Evolutionary conservation across 92 coral and sea anemone species (phyloP), one percentile per base, ranked within the genome.

Genomic region (Actinostola sp.): DNA sequence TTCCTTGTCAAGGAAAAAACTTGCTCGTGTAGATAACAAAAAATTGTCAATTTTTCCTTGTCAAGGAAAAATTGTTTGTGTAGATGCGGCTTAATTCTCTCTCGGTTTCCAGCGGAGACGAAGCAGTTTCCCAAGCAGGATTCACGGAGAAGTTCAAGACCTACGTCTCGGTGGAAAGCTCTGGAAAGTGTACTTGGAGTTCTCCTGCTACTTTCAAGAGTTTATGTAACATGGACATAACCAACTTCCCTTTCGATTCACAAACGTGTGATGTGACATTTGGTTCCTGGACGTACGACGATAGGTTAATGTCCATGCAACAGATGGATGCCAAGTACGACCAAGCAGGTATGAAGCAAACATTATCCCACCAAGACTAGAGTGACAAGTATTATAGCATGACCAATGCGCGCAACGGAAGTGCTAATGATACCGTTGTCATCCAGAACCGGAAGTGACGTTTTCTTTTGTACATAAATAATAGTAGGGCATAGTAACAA

Each of bases 131-230:
- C 1, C 76, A 89, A 56, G 82, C 97, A 14, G 97, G 97, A 2
- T 92, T 87, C 60, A 71, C 75, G 13, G 86, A 82, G 66, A 92
- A 89, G 50, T 92, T 89, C 81, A 87, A 92, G 81, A 92, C 97
- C 0, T 61, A 75, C 44, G 90, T 92, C 19, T 85, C 86, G 65
- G 69, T 92, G 14, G 63, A 71, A 38, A 89, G 84, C 38, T 61
- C 50, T 24, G 97, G 97, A 1, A 8, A 48, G n/a, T 85, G 89
- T 63, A 63, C 76, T 27, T 92, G 97, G 97, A 89, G 86, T 92
- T 83, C 97, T 0, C 97, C 97, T 0, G 84, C 97, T 0, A 83
- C 97, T 6, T 92, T 92, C 54, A 89, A 85, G 48, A 93, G 98
- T 55, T 86, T 93, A 2, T 93, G 98, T 58, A 64, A 59, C 1